A percentile compares a stretch with the other conserved stretches of the same genome.
Evolutionary conservation across 2,113 vertebrate genomes (phyloP).

Genomic region (Progne subis): DNA sequence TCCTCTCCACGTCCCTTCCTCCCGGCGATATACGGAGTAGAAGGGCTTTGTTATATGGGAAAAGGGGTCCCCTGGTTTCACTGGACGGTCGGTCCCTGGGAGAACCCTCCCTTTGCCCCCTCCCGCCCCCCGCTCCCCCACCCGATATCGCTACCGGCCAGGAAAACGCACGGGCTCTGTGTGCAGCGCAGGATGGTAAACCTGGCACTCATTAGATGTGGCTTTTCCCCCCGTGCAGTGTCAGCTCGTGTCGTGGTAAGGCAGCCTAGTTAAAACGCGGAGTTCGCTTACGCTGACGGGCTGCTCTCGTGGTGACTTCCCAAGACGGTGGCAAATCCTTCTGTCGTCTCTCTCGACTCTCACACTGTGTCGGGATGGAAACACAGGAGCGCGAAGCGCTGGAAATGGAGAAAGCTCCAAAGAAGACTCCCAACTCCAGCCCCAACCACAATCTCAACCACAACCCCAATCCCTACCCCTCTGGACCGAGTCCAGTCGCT

Average conservation of each 20-base stretch:
- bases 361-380: background rate
- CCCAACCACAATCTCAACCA: background rate
- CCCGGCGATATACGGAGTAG: background rate
- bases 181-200: background rate
- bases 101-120: background rate
- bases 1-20: background rate
- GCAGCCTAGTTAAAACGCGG: background rate
- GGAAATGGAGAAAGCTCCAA: background rate
- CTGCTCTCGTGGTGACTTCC: background rate
- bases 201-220: conserved; percentile 11
- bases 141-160: background rate
- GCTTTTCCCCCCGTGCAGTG: background rate
- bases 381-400: background rate
- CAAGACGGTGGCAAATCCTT: background rate
- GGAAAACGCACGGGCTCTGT: background rate
- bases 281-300: background rate
- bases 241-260: background rate
- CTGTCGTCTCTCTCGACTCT: background rate
- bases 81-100: background rate
- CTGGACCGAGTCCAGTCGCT: background rate
- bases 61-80: background rate
- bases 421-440: background rate
- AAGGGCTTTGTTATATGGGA: background rate
- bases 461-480: background rate
- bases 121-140: rapidly evolving